Evolutionary conservation across 1,140 invertebrate genomes (phyloP).

Genomic region (Ceratina japonica): DNA sequence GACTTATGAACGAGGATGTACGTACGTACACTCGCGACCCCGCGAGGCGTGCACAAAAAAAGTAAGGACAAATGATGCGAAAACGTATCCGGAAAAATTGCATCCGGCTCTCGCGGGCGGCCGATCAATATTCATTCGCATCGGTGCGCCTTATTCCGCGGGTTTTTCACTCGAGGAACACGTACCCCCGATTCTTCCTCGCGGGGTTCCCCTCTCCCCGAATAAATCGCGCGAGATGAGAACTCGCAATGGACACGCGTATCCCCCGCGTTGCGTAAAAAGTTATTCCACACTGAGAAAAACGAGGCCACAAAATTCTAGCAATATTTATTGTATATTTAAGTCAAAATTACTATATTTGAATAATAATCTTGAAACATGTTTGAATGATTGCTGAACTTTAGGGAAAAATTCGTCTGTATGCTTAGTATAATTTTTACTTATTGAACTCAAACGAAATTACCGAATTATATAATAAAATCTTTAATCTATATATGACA

Average conservation of each 20-base stretch:
- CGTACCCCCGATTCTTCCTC: constrained; percentile 8
- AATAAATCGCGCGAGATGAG: constrained; percentile 36
- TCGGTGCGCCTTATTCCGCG: neutral
- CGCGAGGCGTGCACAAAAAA: neutral
- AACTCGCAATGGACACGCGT: constrained; percentile 22
- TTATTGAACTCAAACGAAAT: too few species aligned
- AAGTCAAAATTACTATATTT: too few species aligned
- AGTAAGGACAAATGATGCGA: neutral
- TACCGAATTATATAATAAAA: too few species aligned
- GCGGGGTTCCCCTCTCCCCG: neutral
- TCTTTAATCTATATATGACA: too few species aligned
- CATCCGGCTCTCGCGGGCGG: constrained; percentile 4
- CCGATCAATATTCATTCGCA: constrained; percentile 48
- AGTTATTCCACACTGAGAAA: too few species aligned
- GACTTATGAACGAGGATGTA: neutral
- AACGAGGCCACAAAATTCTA: too few species aligned
- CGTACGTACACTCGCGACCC: neutral
- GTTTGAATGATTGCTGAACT: too few species aligned
- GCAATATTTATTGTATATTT: too few species aligned
- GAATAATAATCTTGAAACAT: too few species aligned
- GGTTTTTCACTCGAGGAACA: constrained; percentile 33
- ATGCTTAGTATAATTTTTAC: too few species aligned
- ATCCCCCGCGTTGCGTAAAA: neutral
- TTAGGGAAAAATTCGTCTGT: too few species aligned
- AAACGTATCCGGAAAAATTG: constrained; percentile 34